Evolutionary conservation across 2,113 vertebrate species (phyloP).

Genomic region (Gopherus flavomarginatus): DNA sequence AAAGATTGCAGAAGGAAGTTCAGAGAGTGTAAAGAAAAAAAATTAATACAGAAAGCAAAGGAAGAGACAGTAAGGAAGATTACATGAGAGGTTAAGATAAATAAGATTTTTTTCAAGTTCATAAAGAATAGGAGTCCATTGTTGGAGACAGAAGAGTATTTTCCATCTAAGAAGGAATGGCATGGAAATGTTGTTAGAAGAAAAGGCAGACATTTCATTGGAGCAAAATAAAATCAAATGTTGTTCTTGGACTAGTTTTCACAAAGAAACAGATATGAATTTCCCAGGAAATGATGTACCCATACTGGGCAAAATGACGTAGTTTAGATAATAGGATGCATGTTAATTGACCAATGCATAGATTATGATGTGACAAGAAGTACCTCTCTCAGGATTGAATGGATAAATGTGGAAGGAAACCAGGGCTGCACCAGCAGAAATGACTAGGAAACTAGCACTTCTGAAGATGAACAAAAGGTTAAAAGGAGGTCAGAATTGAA

Average conservation of each 20-base stretch:
- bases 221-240: not conserved
- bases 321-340: not conserved
- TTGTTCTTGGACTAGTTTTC: not conserved
- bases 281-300: not conserved
- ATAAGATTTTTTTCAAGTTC: constrained; percentile 46
- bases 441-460: not conserved
- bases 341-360: not conserved
- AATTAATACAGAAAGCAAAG: constrained; percentile 54
- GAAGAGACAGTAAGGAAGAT: constrained; percentile 43
- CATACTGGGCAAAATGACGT: not conserved
- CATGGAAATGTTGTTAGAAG: not conserved
- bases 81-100: constrained; percentile 49
- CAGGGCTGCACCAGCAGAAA: not conserved
- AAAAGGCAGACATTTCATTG: not conserved
- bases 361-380: not conserved
- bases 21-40: constrained; percentile 63
- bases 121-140: not conserved
- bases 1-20: constrained; percentile 66
- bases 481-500: not conserved
- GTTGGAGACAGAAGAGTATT: not conserved
- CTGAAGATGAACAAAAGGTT: not conserved
- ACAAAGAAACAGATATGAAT: not conserved
- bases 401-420: not conserved
- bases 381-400: not conserved
- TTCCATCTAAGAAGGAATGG: not conserved